Percentiles rank a stretch among this genome's conserved stretches.
Conservation (phyloP, 2,113 vertebrate species). For the Leuciscus idus region DNA sequence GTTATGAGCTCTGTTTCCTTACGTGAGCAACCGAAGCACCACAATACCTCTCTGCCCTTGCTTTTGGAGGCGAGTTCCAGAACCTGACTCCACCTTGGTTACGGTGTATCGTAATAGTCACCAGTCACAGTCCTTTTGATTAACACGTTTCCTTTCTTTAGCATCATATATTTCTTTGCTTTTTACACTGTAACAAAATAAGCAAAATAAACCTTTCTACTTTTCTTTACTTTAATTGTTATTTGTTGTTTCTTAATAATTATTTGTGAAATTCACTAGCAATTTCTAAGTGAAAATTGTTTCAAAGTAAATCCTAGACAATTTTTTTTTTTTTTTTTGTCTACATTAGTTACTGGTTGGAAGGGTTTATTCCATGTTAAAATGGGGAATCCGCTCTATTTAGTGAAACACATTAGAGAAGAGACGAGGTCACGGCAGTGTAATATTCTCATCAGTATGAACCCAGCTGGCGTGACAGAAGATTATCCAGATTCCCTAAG, state of each 20-base stretch:
- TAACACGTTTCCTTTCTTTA: not conserved
- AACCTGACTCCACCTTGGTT: not conserved
- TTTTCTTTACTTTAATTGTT: not conserved
- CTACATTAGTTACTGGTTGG: not conserved
- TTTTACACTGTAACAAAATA: not conserved
- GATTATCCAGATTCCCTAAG: constrained; percentile 56
- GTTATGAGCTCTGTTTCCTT: constrained; percentile 29
- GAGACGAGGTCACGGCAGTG: constrained; percentile 18
- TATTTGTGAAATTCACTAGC: not conserved
- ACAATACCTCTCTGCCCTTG: constrained; percentile 17
- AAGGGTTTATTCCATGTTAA: not conserved
- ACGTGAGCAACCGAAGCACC: constrained; percentile 14
- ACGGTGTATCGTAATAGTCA: not conserved
- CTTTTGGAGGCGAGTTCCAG: constrained; percentile 15
- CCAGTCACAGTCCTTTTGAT: not conserved
- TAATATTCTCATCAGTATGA: constrained; percentile 55
- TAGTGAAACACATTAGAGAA: constrained; percentile 43
- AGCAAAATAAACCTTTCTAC: not conserved
- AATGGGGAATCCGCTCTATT: constrained; percentile 30
- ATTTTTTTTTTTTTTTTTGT: not conserved
- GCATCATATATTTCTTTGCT: not conserved
- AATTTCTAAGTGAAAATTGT: not conserved
- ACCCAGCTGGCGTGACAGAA: constrained; percentile 58
- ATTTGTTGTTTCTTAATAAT: not conserved
- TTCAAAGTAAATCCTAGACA: not conserved